Base-by-base conservation (phyloP, 2,888 invertebrate genomes). In the Ceraclea dissimilis region DNA sequence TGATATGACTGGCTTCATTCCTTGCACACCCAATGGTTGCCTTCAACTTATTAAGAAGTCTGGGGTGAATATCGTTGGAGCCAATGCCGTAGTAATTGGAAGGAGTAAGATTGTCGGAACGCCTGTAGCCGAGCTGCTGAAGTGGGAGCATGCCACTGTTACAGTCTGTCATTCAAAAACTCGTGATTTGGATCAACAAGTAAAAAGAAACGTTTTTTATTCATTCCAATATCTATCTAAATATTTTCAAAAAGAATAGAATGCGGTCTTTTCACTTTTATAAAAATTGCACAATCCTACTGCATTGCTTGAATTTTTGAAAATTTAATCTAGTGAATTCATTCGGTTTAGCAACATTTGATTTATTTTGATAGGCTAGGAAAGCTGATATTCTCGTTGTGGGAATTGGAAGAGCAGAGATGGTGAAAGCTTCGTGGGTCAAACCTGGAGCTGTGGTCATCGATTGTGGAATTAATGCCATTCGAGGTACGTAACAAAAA, bases 371-470 rank as follows among this genome's bases (percentile, higher is more conserved):
- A 19, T 19, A 86, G 86, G 81, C 83, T 2, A 81, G 82, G 63
- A 79, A 81, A 63, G 98, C 97, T 8, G 99, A 99, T 69, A 93
- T 99, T 67, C 74, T 99, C 52, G 92, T 99, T n/a, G 97, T 96
- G 21, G 99, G 88, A 0, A 93, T 98, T 66, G 98, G 98, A 0
- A 82, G 85, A 64, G 78, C 94, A 1, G 85, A 94, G 72, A 80
- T 95, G 76, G 93, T 99, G 1, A 90, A 90, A 69, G 93, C 89
- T 0, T 88, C 88, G 61, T 98, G 98, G 98, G 86, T 99, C 64
- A 99, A 99, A 73, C 92, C 93, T 0, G 97, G 98, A 2, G 96
- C 98, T 16, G 88, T 99, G 11, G 97, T 99, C 43, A 96, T 99
- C 66, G 99, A 99, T 72, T 99, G 98, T 72, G 99, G 99, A 47